These are phyloP conservation scores for Itoplectis maculator DNA, from an alignment of 2,888 invertebrate genomes.

Conservation along the genomic window DNA sequence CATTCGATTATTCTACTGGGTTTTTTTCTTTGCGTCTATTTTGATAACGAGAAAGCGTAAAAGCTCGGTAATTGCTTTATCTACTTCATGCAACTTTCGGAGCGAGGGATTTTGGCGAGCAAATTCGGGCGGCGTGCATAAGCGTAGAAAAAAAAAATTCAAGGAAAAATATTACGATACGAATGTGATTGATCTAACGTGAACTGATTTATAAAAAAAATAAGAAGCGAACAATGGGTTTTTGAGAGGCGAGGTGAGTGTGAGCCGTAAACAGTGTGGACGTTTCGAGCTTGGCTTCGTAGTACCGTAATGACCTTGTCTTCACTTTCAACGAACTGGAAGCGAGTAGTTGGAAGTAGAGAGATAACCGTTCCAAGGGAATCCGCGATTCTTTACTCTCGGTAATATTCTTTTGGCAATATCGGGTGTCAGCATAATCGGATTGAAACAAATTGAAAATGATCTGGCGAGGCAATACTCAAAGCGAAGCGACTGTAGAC, in stretches of 20 bases:
- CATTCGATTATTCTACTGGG: background rate
- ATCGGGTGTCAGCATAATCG: background rate
- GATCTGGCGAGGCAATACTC: constrained; percentile 69
- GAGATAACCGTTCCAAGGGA: constrained; percentile 60
- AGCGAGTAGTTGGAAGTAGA: constrained; percentile 81
- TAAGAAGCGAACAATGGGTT: constrained; percentile 47
- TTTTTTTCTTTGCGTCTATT: background rate
- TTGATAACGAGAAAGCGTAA: background rate
- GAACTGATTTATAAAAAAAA: no score
- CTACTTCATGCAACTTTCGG: constrained; percentile 17
- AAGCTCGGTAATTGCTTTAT: constrained; percentile 1
- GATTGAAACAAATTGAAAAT: constrained; percentile 75
- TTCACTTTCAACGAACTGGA: constrained; percentile 82
- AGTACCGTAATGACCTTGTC: constrained; percentile 76
- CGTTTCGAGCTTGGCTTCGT: constrained; percentile 58
- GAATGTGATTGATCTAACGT: no score
- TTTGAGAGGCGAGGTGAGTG: constrained; percentile 17
- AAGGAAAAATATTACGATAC: background rate
- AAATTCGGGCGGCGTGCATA: constrained; percentile 35
- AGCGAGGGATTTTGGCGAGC: background rate
- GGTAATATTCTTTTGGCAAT: constrained; percentile 18
- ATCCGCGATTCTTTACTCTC: constrained; percentile 49
- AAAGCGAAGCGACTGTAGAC: constrained; percentile 78
- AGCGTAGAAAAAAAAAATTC: constrained; percentile 5
- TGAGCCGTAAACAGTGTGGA: constrained; percentile 29